A percentile compares a stretch with the other conserved stretches of the same genome.
phyloP scores from a whole-genome alignment of 2,113 vertebrate species.

The Spea bombifrons region DNA sequence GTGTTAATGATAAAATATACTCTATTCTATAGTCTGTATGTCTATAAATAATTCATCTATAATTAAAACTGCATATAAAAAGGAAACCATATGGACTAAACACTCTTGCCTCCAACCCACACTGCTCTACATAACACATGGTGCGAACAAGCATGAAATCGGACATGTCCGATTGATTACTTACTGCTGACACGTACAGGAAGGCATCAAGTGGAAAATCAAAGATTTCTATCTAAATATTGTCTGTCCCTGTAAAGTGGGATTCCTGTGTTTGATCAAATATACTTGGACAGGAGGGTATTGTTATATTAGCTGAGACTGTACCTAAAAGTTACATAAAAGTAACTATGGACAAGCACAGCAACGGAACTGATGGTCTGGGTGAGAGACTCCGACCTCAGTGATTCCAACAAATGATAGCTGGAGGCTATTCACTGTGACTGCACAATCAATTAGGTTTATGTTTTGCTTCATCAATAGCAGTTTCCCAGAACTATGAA shows the following conservation, averaged over 20 bases:
- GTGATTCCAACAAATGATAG: slow-evolving; percentile 66
- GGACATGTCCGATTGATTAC: slow-evolving; percentile 72
- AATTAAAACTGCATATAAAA: background rate
- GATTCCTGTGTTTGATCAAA: slow-evolving; percentile 45
- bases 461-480: slow-evolving; percentile 48
- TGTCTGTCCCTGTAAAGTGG: slow-evolving; percentile 21
- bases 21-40: background rate
- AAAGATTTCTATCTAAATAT: slow-evolving; percentile 41
- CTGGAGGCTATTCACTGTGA: slow-evolving; percentile 61
- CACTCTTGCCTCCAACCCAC: background rate
- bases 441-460: slow-evolving; percentile 68
- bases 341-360: background rate
- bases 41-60: background rate
- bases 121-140: slow-evolving; percentile 33
- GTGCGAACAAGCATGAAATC: slow-evolving; percentile 67
- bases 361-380: slow-evolving; percentile 46
- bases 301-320: slow-evolving; percentile 26
- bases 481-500: slow-evolving; percentile 43
- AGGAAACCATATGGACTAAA: background rate
- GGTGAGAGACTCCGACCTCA: slow-evolving; percentile 59
- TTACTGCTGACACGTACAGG: slow-evolving; percentile 52
- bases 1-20: background rate
- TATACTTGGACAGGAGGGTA: slow-evolving; percentile 18
- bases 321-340: background rate
- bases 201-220: slow-evolving; percentile 62